Percentiles rank a stretch among this genome's conserved stretches.
Conservation (phyloP, 1,140 invertebrate genomes). For the Drosophila pandora region DNA sequence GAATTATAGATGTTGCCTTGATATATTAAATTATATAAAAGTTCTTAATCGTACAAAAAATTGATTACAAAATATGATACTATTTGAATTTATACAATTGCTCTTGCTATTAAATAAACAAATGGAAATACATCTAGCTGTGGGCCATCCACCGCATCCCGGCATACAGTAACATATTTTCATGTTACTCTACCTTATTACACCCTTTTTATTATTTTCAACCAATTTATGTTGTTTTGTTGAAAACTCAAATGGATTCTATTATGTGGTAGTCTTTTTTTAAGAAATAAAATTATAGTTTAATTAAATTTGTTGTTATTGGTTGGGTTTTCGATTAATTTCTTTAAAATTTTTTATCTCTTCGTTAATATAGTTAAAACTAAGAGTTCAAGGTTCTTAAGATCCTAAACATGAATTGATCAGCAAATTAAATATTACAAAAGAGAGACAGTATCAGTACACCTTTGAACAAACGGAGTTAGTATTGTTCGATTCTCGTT, state of each 20-base stretch:
- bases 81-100: conserved; percentile 59
- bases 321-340: conserved; percentile 8
- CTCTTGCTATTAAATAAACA: conserved; percentile 24
- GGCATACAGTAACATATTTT: conserved; percentile 32
- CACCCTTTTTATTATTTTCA: background rate
- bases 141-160: conserved; percentile 17
- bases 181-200: conserved; percentile 52
- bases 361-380: conserved; percentile 73
- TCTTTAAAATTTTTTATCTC: conserved; percentile 13
- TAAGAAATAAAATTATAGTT: conserved; percentile 64
- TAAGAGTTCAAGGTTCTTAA: conserved; percentile 76
- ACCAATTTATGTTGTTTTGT: conserved; percentile 29
- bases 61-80: conserved; percentile 68
- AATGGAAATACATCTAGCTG: conserved; percentile 54
- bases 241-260: conserved; percentile 14
- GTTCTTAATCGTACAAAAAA: conserved; percentile 63
- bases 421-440: conserved; percentile 60
- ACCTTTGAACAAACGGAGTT: conserved; percentile 25
- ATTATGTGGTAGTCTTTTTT: conserved; percentile 29
- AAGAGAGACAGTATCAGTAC: conserved; percentile 60
- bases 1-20: conserved; percentile 28
- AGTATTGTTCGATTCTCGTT: conserved; percentile 6
- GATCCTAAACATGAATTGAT: conserved; percentile 76
- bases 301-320: conserved; percentile 60
- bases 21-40: conserved; percentile 50